These are phyloP conservation scores for Agrilus planipennis DNA, from an alignment of 1,140 invertebrate species.

Conservation along the genomic window DNA sequence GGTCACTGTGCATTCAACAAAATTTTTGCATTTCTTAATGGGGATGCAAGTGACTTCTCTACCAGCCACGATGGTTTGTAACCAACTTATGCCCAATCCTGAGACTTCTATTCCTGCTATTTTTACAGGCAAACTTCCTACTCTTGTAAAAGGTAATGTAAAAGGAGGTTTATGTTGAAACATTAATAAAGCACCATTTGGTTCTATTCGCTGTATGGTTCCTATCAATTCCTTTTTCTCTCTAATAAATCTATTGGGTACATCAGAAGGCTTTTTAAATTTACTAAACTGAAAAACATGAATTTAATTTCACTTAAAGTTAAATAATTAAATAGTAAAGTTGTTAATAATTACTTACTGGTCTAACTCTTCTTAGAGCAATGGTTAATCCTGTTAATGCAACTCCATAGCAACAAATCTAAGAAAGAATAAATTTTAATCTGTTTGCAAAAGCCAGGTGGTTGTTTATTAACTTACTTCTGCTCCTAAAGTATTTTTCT, in stretches of 20 bases:
- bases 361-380: conserved; percentile 38
- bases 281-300: conserved; percentile 35
- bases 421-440: conserved; percentile 16
- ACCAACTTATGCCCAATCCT: conserved; percentile 39
- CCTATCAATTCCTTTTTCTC: conserved; percentile 34
- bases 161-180: conserved; percentile 40
- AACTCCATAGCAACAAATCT: conserved; percentile 41
- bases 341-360: conserved; percentile 32
- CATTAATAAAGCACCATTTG: conserved; percentile 35
- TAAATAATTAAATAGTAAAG: conserved; percentile 2
- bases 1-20: conserved; percentile 35
- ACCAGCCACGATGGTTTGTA: conserved; percentile 36
- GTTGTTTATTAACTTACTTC: conserved; percentile 26
- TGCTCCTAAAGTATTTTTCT: conserved; percentile 34
- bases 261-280: conserved; percentile 36
- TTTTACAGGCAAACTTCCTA: conserved; percentile 39
- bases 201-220: conserved; percentile 35
- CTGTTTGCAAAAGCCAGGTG: conserved; percentile 8
- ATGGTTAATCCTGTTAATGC: conserved; percentile 35
- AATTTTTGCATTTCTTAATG: conserved; percentile 31
- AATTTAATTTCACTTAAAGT: no score
- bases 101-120: conserved; percentile 37
- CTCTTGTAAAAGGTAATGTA: conserved; percentile 27
- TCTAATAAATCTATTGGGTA: conserved; percentile 38
- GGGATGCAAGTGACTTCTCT: conserved; percentile 37